Evolutionary conservation across 2,797 vertebrate genomes (phyloP), one percentile per base, ranked within the genome.

Genomic region (Hephaestus fuliginosus): DNA sequence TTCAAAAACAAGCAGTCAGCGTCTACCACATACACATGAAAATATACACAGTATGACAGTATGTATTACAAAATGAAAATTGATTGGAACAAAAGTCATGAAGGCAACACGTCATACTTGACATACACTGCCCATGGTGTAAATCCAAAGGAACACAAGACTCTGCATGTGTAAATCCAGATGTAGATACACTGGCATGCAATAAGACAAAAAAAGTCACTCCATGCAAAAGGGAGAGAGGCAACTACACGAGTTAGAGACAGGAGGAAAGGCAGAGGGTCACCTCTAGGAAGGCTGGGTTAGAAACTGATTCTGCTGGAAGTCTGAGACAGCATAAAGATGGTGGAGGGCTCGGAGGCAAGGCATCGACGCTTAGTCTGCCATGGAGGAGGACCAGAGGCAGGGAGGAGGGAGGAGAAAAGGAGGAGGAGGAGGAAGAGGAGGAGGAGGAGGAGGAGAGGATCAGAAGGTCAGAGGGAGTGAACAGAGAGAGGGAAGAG

Each of bases 311-410:
- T 96, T 97, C 97, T 97, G 97, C 97, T 98, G 95, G 98, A 97
- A 94, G 97, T 99, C 96, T 99, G 98, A 94, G 98, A 99, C 95
- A 99, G 97, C 98, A 99, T 98, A 96, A 99, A 99, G 96, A 99
- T 97, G 97, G 98, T 98, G 93, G 98, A 97, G 94, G 98, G 98
- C 95, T 99, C 97, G 74, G 97, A 96, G 95, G 96, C 96, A 96
- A 98, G 97, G 96, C 97, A 96, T 93, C 96, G 96, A 88, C 96
- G 97, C 95, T 97, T 97, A 90, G 95, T 96, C 97, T 99, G 94
- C 85, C 85, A 92, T 18, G 84, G 72, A 82, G 76, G 72, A 77
- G 48, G 51, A 58, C 43, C 52, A 58, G 48, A 71, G 41, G 51
- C 14, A 64, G 52, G 49, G 17, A 94, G 12, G 4, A 18, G 14